Conservation (phyloP, 2,888 invertebrate species). For the Melipona beecheii region DNA sequence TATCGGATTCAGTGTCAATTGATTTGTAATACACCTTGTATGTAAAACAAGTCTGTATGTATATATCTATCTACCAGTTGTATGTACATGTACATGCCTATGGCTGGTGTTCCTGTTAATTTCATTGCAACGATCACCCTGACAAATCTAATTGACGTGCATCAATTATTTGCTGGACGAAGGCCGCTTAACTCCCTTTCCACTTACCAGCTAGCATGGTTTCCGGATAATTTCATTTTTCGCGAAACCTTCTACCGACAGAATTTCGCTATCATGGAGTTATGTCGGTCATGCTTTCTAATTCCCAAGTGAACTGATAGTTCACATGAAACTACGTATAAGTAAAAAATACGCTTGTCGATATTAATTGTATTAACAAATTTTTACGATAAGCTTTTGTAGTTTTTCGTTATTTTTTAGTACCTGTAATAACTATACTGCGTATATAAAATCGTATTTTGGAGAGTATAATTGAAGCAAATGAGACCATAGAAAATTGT, state of each 20-base stretch:
- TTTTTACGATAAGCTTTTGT: neutral
- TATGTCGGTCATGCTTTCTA: conserved; percentile 30
- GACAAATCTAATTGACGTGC: conserved; percentile 81
- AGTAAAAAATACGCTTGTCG: neutral
- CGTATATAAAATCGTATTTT: too few species aligned
- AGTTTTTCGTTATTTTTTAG: neutral
- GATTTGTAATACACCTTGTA: conserved; percentile 40
- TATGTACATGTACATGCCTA: conserved; percentile 47
- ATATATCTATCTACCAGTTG: neutral
- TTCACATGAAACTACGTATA: neutral
- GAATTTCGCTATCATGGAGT: conserved; percentile 51
- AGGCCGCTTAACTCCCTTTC: conserved; percentile 70
- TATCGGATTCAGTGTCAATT: neutral
- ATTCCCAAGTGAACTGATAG: conserved; percentile 21
- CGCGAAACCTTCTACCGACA: conserved; percentile 51
- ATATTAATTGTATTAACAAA: neutral
- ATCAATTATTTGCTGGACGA: conserved; percentile 79
- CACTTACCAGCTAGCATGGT: conserved; percentile 56
- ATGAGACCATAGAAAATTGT: too few species aligned
- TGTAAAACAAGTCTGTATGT: neutral
- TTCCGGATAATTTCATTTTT: conserved; percentile 69
- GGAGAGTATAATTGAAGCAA: too few species aligned
- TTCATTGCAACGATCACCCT: conserved; percentile 77
- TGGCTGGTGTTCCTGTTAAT: conserved; percentile 71
- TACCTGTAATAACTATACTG: neutral